Conservation (phyloP, 2,888 invertebrate species). For the Troglohyphantes excavatus region DNA sequence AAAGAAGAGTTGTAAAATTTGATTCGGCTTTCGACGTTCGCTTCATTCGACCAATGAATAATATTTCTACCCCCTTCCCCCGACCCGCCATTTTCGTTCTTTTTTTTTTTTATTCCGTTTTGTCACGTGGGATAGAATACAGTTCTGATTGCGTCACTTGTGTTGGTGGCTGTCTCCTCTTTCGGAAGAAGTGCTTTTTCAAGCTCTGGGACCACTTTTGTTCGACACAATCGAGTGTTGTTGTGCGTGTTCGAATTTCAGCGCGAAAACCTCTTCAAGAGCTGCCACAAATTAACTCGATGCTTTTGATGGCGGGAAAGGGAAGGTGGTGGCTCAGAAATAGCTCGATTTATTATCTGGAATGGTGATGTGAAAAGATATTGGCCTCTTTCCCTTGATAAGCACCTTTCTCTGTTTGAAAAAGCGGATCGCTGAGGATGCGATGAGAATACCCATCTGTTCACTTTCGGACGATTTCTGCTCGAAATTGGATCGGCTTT, state of each 20-base stretch:
- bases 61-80: conserved; percentile 12
- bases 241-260: conserved; percentile 34
- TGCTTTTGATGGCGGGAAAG: conserved; percentile 2
- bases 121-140: conserved; percentile 40
- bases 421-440: background rate
- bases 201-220: conserved; percentile 41
- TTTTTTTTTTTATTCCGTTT: conserved; percentile 26
- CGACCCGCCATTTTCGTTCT: background rate
- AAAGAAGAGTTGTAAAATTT: conserved; percentile 54
- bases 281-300: background rate
- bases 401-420: conserved; percentile 12
- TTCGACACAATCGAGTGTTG: conserved; percentile 16
- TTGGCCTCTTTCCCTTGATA: background rate
- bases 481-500: background rate
- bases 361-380: background rate
- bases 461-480: background rate
- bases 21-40: conserved; percentile 7
- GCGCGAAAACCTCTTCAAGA: background rate
- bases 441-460: conserved; percentile 57
- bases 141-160: conserved; percentile 52
- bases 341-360: conserved; percentile 17
- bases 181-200: background rate
- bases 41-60: conserved; percentile 44
- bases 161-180: conserved; percentile 16
- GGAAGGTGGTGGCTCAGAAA: background rate